Base-by-base conservation (phyloP, 2,888 invertebrate genomes). In the Alviniconcha strummeri region DNA sequence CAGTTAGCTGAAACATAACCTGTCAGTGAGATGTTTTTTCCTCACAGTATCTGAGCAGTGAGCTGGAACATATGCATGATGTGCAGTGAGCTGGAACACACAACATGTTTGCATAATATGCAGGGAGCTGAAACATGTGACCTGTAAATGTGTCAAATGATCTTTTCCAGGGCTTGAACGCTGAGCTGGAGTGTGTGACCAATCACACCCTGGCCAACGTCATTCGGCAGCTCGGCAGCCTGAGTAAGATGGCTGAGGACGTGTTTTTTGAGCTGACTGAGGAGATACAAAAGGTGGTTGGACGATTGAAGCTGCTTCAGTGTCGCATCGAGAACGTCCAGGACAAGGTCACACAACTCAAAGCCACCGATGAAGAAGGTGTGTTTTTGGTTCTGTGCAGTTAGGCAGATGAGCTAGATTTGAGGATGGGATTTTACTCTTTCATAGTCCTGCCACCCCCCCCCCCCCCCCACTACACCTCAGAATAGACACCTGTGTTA, bases 151-250 rank as follows among this genome's bases (percentile, higher is more conserved):
- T n/a, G n/a, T n/a, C n/a, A n/a, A n/a, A n/a, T n/a, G n/a, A n/a
- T n/a, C n/a, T n/a, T n/a, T n/a, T n/a, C n/a, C 90, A 92, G 55
- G 91, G 89, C 67, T 90, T 92, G 56, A 89, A 90, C 55, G 98
- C 98, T 90, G 99, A 99, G 94, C 95, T 99, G 86, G 99, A 99
- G 95, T 98, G 98, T 85, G 98, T 98, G 88, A 98, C 99, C 81
- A 99, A 99, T 94, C 98, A 98, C 90, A 98, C 99, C 0, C 95
- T 99, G 89, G 98, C 99, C 84, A 99, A 99, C 94, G 97, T 99
- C 85, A 98, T 93, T 79, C 95, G 99, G 88, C 95, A 95, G 90
- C 91, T 95, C 83, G 98, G 98, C 82, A 95, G 95, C 96, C 95
- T 99, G 83, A 98, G 98, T 76, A 96, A 97, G 92, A 98, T 99